Conservation (phyloP, 2,113 vertebrate genomes). For the Sula dactylatra region DNA sequence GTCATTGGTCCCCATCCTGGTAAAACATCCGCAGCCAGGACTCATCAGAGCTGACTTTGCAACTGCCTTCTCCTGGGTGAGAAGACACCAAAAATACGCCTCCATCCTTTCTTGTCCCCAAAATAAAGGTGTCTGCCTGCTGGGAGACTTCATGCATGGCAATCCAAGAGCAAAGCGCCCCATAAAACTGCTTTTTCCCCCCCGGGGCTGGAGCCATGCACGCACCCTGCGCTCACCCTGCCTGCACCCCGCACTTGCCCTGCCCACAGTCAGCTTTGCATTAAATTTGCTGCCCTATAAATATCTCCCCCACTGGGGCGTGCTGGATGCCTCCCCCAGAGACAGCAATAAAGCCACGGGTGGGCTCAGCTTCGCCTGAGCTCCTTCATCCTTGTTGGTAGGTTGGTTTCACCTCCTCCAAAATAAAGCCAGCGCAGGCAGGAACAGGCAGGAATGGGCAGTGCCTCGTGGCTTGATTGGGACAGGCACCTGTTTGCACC, state of each 20-base stretch:
- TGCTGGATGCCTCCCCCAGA: neutral
- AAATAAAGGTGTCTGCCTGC: neutral
- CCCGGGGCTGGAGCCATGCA: neutral
- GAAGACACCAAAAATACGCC: neutral
- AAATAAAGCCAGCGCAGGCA: neutral
- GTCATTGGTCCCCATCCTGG: neutral
- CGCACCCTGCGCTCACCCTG: fast-evolving
- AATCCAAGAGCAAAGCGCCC: neutral
- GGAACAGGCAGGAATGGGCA: neutral
- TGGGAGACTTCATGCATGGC: neutral
- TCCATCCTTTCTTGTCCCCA: neutral
- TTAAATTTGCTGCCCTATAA: neutral
- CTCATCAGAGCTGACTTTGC: neutral
- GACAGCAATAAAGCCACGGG: neutral
- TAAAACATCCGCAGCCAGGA: neutral
- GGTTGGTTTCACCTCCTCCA: neutral
- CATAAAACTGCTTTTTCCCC: neutral
- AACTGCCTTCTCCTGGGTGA: neutral
- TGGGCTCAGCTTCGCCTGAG: neutral
- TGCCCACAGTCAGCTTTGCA: neutral
- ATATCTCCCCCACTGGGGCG: neutral
- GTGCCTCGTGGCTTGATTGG: neutral
- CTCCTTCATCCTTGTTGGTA: neutral
- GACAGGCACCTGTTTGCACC: neutral
- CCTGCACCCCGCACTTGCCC: no score